These are phyloP conservation scores for Eulemur albifrons DNA, from an alignment of 2,797 vertebrate species.

Conservation along the genomic window DNA sequence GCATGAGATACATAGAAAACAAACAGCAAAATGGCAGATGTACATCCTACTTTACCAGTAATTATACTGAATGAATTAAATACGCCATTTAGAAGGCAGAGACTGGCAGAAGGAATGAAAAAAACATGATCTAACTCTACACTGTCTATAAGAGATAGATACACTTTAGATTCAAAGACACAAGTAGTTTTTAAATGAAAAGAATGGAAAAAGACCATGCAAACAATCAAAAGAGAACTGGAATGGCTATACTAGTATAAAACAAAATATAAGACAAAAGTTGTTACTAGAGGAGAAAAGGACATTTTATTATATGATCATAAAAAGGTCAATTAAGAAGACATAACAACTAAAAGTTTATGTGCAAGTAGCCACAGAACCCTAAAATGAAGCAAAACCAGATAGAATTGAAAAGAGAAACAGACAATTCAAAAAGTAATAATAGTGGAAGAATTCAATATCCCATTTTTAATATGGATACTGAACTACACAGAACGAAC, in stretches of 20 bases:
- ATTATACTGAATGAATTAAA: not conserved
- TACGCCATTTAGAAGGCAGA: not conserved
- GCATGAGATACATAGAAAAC: not conserved
- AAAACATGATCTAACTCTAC: not conserved
- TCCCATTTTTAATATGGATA: not conserved
- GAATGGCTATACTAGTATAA: not conserved
- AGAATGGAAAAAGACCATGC: not conserved
- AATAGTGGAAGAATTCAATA: not conserved
- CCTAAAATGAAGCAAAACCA: not conserved
- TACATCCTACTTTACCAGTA: not conserved
- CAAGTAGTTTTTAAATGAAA: not conserved
- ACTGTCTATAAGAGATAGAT: not conserved
- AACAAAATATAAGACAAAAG: not conserved
- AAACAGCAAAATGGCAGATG: not conserved
- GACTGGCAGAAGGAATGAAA: not conserved
- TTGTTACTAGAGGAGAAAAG: not conserved
- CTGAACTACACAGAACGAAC: not conserved
- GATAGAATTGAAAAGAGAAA: not conserved
- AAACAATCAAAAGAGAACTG: not conserved
- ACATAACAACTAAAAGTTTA: not conserved
- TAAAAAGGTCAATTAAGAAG: not conserved
- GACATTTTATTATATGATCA: not conserved
- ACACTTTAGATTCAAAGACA: not conserved
- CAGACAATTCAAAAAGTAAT: not conserved
- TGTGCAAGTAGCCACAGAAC: not conserved